Evolutionary conservation across 2,888 invertebrate genomes (phyloP), one percentile per base, ranked within the genome.

Genomic region (Heteromyza rotundicornis): DNA sequence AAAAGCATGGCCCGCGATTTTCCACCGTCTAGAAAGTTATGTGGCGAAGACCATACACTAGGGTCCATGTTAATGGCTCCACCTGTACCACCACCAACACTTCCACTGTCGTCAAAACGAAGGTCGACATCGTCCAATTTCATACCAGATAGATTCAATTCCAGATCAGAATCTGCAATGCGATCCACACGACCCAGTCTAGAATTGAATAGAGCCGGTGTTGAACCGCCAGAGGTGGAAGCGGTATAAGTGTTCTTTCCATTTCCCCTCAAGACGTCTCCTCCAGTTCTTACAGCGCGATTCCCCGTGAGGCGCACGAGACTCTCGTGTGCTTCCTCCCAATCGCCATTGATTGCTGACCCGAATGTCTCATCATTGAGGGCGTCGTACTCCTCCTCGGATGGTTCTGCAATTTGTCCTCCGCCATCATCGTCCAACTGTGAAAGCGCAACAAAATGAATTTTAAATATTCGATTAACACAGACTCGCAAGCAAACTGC

Each of bases 331-430:
- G 88, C 88, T 70, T 88, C 86, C 75, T 91, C 91, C 91, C 91
- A 91, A 76, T 91, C 91, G 16, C 88, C 89, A 64, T 88, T 85
- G 77, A 89, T 89, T 68, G 89, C 90, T 57, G 89, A 89, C 23
- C 95, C 95, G 82, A 96, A 96, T 0, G 96, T 96, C 84, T 95
- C 95, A 83, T 95, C 92, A 74, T 96, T 96, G 67, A 95, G 87
- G 1, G 94, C 94, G 85, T 96, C 95, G 82, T 94, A 95, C 76
- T 94, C 94, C 67, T 93, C 94, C 74, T 92, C 92, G 2, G 89
- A 88, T 49, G 86, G 87, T 64, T 81, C 88, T 74, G 89, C 89
- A 70, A 90, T 89, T 60, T 88, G 88, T 40, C 80, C 76, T 57
- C 79, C 78, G 55, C 75, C 75, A 57, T 74, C 80, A 72, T 82